Base-by-base conservation (phyloP, 2,113 vertebrate genomes). In the Macaca mulatta region DNA sequence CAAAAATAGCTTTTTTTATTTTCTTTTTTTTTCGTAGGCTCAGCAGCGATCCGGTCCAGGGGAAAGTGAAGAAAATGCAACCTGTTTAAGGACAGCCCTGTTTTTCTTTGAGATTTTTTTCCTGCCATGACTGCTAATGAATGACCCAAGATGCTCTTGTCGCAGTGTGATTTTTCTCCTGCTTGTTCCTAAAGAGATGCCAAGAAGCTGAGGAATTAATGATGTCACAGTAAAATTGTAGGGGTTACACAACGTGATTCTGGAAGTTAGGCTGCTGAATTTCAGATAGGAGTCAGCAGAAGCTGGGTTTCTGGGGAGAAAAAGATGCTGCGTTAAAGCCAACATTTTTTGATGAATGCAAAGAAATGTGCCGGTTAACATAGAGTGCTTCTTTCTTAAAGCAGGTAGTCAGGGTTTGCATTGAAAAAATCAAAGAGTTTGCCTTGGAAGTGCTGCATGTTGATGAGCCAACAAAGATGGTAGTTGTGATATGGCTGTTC, bases 61-160 rank as follows among this genome's bases (percentile, higher is more conserved):
- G 20, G 92, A 89, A 81, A 96, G 2, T 88, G 55, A 40, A 95
- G 61, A 17, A 96, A 97, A 96, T 95, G 48, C 8, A 61, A 45
- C 22, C 7, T 25, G 45, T 92, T 96, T 94, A 97, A 96, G 59
- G 81, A 78, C 27, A 90, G 83, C 50, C 89, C 3, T n/a, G 74
- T 96, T 97, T 95, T 86, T 69, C 75, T 98, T 83, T 27, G 27
- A 98, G 79, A 55, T 97, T 79, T n/a, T 48, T 57, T 96, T 96
- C 89, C 96, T 97, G 93, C 94, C 10, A 7, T 1, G 1, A 86
- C 74, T 96, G 40, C 69, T 96, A 95, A 81, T 93, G 90, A 96
- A 93, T 98, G 84, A 93, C 30, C 72, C n/a, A 96, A 93, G 40
- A 89, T 83, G 14, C 86, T 93, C 48, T 93, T 70, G 95, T 93